phyloP scores from a whole-genome alignment of 2,113 vertebrate genomes.

The Illadopsis cleaveri region DNA sequence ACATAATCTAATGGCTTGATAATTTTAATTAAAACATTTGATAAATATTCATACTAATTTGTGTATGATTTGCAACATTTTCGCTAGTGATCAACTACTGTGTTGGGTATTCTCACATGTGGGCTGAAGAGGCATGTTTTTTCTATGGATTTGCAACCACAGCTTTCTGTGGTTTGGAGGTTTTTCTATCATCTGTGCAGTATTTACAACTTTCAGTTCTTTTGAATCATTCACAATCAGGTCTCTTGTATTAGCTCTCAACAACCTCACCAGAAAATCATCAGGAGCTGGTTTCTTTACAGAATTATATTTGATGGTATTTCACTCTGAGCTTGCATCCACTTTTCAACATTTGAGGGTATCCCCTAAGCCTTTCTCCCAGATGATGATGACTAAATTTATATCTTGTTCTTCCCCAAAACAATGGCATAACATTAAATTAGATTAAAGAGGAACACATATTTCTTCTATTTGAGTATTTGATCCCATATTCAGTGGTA shows the following conservation, averaged over 20 bases:
- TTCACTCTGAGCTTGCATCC: neutral
- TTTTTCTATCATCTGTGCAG: neutral
- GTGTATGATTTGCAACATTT: conserved; percentile 19
- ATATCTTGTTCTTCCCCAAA: neutral
- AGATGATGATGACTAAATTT: neutral
- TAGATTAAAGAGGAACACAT: neutral
- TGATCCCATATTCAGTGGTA: neutral
- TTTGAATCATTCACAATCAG: neutral
- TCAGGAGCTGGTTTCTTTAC: neutral
- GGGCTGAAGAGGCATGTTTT: neutral
- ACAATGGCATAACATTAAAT: neutral
- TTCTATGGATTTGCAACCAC: neutral
- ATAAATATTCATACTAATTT: conserved; percentile 57
- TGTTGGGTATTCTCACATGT: neutral
- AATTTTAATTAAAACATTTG: conserved; percentile 62
- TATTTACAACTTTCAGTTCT: neutral
- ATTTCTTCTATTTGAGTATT: neutral
- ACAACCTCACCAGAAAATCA: neutral
- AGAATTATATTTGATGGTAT: neutral
- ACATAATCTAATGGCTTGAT: conserved; percentile 35
- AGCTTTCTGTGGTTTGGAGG: neutral
- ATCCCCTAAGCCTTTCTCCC: neutral
- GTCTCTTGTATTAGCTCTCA: neutral
- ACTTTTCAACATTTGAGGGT: neutral
- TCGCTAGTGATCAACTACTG: neutral